Evolutionary conservation across 2,888 invertebrate species (phyloP).

Genomic region (Altica lythri): DNA sequence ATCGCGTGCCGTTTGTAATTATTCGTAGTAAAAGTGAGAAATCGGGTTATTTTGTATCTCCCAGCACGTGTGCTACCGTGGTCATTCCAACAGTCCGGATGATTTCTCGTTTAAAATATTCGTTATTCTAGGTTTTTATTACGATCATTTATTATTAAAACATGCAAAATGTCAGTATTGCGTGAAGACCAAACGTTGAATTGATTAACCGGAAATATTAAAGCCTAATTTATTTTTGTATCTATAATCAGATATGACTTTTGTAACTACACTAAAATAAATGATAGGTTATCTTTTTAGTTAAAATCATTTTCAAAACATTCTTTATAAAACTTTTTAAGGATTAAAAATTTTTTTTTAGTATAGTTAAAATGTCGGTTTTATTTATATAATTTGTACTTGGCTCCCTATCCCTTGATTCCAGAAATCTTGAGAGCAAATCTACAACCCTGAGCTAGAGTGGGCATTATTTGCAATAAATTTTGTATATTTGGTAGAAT

Average conservation of each 20-base stretch:
- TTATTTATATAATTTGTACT: too few species aligned
- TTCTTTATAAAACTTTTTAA: too few species aligned
- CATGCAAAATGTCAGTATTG: constrained; percentile 43
- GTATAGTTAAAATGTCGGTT: too few species aligned
- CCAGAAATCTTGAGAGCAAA: too few species aligned
- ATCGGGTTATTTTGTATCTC: constrained; percentile 45
- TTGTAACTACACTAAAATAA: too few species aligned
- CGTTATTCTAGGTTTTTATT: constrained; percentile 35
- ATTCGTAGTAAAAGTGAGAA: constrained; percentile 49
- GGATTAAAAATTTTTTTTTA: too few species aligned
- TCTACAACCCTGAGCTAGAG: too few species aligned
- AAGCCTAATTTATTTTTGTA: constrained; percentile 25
- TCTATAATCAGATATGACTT: not conserved
- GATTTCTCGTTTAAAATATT: constrained; percentile 33
- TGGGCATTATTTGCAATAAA: too few species aligned
- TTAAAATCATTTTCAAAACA: too few species aligned
- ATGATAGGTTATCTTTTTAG: too few species aligned
- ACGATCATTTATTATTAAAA: constrained; percentile 25
- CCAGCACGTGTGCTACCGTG: constrained; percentile 32
- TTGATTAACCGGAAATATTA: constrained; percentile 23
- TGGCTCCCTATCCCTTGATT: too few species aligned
- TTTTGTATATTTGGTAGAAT: too few species aligned
- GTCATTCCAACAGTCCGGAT: constrained; percentile 39
- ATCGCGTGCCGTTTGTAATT: constrained; percentile 54
- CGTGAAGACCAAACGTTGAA: constrained; percentile 37